A percentile compares a stretch with the other conserved stretches of the same genome.
phyloP scores from a whole-genome alignment of 2,888 invertebrate genomes.

The Ophraella communa region DNA sequence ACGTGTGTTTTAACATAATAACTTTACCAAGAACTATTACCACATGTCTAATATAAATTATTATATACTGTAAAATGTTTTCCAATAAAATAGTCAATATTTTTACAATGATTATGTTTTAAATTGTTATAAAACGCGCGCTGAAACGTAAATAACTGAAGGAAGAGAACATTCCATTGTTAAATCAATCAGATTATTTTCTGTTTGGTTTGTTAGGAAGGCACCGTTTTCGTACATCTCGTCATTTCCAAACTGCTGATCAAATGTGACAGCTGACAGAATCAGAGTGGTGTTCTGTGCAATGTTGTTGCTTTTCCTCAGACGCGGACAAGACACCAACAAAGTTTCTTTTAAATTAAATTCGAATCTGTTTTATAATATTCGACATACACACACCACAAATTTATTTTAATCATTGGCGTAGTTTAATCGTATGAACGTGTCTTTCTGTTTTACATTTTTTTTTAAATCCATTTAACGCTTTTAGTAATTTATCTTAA shows the following conservation, averaged over 20 bases:
- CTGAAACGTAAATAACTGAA: not conserved
- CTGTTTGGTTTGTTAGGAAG: conserved; percentile 20
- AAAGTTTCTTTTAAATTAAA: conserved; percentile 45
- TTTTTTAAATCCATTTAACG: too few species aligned
- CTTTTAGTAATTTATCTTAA: conserved; percentile 3
- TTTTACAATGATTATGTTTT: not conserved
- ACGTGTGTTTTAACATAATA: not conserved
- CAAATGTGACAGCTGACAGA: conserved; percentile 27
- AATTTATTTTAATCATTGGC: too few species aligned
- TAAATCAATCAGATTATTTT: conserved; percentile 18
- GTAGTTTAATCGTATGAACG: too few species aligned
- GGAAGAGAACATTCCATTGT: conserved; percentile 6
- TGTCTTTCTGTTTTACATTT: too few species aligned
- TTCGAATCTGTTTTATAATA: conserved; percentile 46
- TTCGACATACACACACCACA: conserved; percentile 53
- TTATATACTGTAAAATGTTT: too few species aligned
- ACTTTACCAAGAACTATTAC: not conserved
- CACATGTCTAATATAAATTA: not conserved
- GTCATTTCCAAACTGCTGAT: conserved; percentile 29
- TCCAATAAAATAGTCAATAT: not conserved
- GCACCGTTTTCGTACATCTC: conserved; percentile 15
- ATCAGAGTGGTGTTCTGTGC: conserved; percentile 18
- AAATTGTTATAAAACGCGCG: not conserved
- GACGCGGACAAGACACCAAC: conserved; percentile 19
- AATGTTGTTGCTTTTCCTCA: conserved; percentile 18